Evolutionary conservation across 1,140 invertebrate genomes (phyloP).

Genomic region (Achatina immaculata): DNA sequence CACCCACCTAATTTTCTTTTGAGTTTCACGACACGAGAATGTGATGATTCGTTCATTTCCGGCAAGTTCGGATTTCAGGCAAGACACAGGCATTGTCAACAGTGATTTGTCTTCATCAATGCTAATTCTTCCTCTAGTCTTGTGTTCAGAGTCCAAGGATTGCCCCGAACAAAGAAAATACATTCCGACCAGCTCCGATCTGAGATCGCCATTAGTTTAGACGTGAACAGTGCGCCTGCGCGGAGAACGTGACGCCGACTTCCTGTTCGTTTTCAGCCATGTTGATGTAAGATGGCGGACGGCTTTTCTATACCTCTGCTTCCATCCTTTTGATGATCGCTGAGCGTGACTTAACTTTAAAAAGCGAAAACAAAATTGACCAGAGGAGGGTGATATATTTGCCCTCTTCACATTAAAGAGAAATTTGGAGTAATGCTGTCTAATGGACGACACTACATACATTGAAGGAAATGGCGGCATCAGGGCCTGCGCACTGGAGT

Average conservation of each 20-base stretch:
- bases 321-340: slow-evolving; percentile 7
- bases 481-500: not conserved
- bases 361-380: not conserved
- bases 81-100: slow-evolving; percentile 43
- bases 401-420: slow-evolving; percentile 12
- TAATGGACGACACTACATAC: slow-evolving; percentile 14
- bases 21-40: not conserved
- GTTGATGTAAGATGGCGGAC: slow-evolving; percentile 6
- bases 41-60: slow-evolving; percentile 44
- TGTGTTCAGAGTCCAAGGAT: slow-evolving; percentile 33
- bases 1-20: too few relatives aligned
- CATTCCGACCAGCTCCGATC: slow-evolving; percentile 22
- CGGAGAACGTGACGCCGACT: slow-evolving; percentile 32
- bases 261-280: slow-evolving; percentile 29
- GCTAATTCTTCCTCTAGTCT: slow-evolving; percentile 47
- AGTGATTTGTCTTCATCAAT: slow-evolving; percentile 52
- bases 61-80: slow-evolving; percentile 40
- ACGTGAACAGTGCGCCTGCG: slow-evolving; percentile 26
- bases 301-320: not conserved
- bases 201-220: slow-evolving; percentile 27
- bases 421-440: slow-evolving; percentile 29
- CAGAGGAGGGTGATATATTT: slow-evolving; percentile 18
- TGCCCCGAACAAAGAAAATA: slow-evolving; percentile 42
- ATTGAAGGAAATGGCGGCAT: not conserved
- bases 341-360: slow-evolving; percentile 25